phyloP scores from a whole-genome alignment of 1,140 invertebrate genomes.

The Maniola jurtina region DNA sequence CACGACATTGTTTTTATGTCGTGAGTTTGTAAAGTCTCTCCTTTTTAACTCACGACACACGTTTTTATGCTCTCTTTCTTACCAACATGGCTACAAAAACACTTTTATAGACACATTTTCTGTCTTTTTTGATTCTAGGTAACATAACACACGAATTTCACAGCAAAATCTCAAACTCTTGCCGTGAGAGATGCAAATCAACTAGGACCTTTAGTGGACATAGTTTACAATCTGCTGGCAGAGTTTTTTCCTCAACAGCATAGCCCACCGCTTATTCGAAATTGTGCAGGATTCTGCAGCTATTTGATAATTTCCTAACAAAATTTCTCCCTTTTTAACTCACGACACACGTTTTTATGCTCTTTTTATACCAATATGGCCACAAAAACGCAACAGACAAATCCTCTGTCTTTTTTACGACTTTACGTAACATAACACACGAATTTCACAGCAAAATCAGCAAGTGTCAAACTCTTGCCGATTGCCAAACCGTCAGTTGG shows the following conservation, averaged over 20 bases:
- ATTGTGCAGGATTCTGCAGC: constrained; percentile 87
- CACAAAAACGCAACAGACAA: too few relatives aligned
- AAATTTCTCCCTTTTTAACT: too few relatives aligned
- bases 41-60: too few relatives aligned
- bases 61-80: too few relatives aligned
- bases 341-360: too few relatives aligned
- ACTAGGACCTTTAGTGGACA: constrained; percentile 40
- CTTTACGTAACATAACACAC: too few relatives aligned
- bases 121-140: too few relatives aligned
- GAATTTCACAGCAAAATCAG: constrained; percentile 21
- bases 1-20: background rate
- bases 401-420: too few relatives aligned
- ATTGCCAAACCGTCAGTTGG: constrained; percentile 45
- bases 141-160: background rate
- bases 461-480: constrained; percentile 38
- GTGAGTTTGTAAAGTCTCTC: too few relatives aligned
- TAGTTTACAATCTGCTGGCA: constrained; percentile 46
- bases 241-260: constrained; percentile 45
- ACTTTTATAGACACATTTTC: too few relatives aligned
- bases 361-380: too few relatives aligned
- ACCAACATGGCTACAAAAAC: too few relatives aligned
- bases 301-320: constrained; percentile 55
- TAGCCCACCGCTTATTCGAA: constrained; percentile 73
- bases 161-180: constrained; percentile 28
- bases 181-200: constrained; percentile 52